phyloP scores from a whole-genome alignment of 2,113 vertebrate species.

The Corvus cornix region DNA sequence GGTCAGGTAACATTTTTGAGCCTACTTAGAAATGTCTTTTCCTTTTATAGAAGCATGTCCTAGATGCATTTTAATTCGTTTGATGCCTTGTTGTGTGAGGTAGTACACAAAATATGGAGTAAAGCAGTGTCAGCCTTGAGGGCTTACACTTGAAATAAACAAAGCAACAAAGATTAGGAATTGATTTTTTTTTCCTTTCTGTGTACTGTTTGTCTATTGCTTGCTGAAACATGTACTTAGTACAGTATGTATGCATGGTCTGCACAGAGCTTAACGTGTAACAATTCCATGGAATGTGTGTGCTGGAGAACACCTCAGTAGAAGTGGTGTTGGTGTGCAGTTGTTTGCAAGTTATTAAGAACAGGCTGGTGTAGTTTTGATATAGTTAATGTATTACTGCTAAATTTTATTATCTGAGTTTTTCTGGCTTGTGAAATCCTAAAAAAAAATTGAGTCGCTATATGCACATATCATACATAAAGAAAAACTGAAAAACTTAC shows the following conservation, averaged over 20 bases:
- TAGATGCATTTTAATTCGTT: background rate
- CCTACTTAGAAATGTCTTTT: background rate
- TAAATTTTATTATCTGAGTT: background rate
- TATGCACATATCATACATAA: background rate
- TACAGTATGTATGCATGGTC: background rate
- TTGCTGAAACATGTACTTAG: background rate
- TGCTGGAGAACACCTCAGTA: background rate
- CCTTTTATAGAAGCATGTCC: background rate
- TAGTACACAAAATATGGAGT: background rate
- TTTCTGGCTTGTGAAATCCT: background rate
- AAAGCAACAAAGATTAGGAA: background rate
- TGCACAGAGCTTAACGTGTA: background rate
- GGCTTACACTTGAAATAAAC: background rate
- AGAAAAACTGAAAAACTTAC: background rate
- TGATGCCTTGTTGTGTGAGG: background rate
- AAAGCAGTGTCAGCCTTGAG: background rate
- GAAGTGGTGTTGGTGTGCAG: background rate
- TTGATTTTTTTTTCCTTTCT: background rate
- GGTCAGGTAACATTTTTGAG: slow-evolving; percentile 78
- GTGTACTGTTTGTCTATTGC: background rate
- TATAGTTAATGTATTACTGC: background rate
- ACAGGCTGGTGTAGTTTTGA: background rate
- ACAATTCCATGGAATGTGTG: background rate
- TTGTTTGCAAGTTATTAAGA: background rate
- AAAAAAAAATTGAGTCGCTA: background rate